Conservation (phyloP, 2,113 vertebrate species). For the Oryzias javanicus region DNA sequence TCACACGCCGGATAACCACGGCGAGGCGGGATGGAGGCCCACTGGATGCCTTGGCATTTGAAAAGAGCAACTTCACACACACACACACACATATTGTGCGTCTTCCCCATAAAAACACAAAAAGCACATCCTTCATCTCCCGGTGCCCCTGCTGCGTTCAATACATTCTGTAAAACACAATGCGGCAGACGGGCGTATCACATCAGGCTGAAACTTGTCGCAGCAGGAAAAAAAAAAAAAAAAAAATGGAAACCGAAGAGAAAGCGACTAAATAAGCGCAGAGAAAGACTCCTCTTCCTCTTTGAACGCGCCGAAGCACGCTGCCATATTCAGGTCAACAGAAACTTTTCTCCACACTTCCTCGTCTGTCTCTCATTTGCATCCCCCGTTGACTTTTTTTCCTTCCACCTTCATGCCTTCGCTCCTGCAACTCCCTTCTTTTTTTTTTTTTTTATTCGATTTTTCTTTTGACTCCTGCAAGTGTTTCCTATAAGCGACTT, state of each 20-base stretch:
- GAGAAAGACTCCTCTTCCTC: conserved; percentile 29
- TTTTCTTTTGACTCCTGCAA: conserved; percentile 51
- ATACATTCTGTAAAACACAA: conserved; percentile 29
- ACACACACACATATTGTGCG: conserved; percentile 7
- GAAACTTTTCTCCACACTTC: conserved; percentile 58
- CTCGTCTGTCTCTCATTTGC: conserved; percentile 51
- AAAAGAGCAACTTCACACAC: conserved; percentile 32
- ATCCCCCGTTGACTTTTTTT: conserved; percentile 44
- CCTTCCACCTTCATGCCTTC: conserved; percentile 15
- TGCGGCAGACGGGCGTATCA: conserved; percentile 45
- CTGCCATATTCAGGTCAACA: conserved; percentile 66
- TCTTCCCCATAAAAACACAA: conserved; percentile 22
- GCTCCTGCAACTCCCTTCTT: conserved; percentile 40
- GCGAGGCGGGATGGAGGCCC: conserved; percentile 60
- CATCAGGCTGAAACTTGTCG: conserved; percentile 56
- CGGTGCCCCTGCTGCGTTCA: conserved; percentile 37
- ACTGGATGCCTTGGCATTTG: conserved; percentile 61
- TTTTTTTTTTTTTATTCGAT: conserved; percentile 42
- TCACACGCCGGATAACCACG: conserved; percentile 59
- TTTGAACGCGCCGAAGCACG: conserved; percentile 50
- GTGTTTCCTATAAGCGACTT: conserved; percentile 22
- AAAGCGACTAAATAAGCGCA: conserved; percentile 22
- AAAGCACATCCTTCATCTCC: conserved; percentile 24
- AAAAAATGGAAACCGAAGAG: conserved; percentile 9
- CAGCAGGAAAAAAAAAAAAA: conserved; percentile 7